These are phyloP conservation scores for Cisticola juncidis DNA, from an alignment of 2,113 vertebrate species.

Conservation along the genomic window DNA sequence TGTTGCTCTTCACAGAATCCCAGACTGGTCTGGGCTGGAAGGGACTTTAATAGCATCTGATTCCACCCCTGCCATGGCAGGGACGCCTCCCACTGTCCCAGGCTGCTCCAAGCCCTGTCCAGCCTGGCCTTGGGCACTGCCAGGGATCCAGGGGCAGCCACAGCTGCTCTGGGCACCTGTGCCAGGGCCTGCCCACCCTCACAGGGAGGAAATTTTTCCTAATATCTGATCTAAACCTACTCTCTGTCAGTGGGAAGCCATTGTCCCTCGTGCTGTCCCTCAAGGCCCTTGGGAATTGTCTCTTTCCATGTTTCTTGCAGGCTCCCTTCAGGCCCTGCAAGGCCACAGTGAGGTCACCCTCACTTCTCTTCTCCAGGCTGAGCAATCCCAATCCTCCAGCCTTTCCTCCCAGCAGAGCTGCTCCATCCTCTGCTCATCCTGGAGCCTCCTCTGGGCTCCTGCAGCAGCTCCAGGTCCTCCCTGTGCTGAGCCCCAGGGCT, in stretches of 20 bases:
- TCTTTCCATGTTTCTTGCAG: neutral
- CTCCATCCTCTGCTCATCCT: neutral
- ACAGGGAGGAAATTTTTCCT: accelerated
- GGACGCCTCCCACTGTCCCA: accelerated
- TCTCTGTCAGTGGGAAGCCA: neutral
- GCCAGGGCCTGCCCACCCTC: neutral
- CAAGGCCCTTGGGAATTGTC: neutral
- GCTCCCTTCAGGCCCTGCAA: neutral
- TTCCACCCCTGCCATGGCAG: neutral
- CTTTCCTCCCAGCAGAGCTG: neutral
- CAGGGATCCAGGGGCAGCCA: neutral
- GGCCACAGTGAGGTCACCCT: neutral
- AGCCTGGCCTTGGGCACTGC: neutral
- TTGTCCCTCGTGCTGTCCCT: neutral
- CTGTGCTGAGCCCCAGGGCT: neutral
- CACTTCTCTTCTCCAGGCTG: neutral
- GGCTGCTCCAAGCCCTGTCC: accelerated
- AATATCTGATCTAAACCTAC: neutral
- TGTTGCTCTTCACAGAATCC: neutral
- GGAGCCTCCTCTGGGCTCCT: neutral
- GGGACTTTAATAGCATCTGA: accelerated
- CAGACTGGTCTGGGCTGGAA: neutral
- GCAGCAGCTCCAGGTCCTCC: neutral
- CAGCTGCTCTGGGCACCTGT: neutral
- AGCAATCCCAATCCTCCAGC: neutral